phyloP scores from a whole-genome alignment of 2,888 invertebrate genomes.

The Lymantria dispar region DNA sequence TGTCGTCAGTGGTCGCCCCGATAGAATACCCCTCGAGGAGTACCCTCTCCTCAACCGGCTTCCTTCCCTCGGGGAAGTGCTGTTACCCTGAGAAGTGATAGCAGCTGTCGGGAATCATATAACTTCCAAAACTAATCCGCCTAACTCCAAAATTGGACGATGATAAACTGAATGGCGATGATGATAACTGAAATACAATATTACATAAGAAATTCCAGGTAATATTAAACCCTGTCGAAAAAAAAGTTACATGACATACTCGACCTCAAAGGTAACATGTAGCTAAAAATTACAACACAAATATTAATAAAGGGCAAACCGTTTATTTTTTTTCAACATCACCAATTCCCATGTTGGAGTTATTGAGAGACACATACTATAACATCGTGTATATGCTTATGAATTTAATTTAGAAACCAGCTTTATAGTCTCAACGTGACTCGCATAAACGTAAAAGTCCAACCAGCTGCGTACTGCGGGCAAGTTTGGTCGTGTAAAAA shows the following conservation, averaged over 20 bases:
- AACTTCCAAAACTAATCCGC: too few species aligned
- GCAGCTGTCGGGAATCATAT: too few species aligned
- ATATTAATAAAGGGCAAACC: constrained; percentile 8
- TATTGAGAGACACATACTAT: constrained; percentile 12
- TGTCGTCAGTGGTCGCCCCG: too few species aligned
- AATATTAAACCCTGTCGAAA: too few species aligned
- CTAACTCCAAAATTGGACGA: too few species aligned
- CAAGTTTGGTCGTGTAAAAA: background rate
- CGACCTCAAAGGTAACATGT: background rate
- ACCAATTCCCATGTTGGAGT: constrained; percentile 11
- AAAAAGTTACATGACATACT: background rate
- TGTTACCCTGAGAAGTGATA: too few species aligned
- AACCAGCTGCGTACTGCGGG: constrained; percentile 16
- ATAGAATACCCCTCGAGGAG: too few species aligned
- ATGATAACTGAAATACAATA: too few species aligned
- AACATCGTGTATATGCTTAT: constrained; percentile 30
- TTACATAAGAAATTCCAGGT: too few species aligned
- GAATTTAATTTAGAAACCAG: constrained; percentile 50
- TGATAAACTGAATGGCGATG: too few species aligned
- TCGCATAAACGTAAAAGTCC: constrained; percentile 30
- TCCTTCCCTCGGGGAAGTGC: too few species aligned
- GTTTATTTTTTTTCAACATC: constrained; percentile 1
- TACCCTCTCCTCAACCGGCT: too few species aligned
- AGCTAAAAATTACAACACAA: constrained; percentile 3
- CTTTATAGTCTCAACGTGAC: constrained; percentile 47